Evolutionary conservation across 2,888 invertebrate genomes (phyloP), one percentile per base, ranked within the genome.

Genomic region (Mesoligia furuncula): DNA sequence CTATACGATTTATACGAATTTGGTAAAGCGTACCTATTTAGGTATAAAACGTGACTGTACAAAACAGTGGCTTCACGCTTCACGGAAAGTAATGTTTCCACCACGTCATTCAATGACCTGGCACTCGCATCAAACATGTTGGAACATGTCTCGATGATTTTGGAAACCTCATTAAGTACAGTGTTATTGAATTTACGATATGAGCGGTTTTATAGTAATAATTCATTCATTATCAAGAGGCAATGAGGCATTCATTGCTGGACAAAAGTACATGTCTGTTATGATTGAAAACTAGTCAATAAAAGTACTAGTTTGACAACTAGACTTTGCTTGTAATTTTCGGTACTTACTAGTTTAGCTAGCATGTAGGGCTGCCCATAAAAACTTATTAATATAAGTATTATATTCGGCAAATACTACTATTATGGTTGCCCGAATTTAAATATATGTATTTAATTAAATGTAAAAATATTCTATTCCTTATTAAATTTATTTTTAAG

Each of bases 91-190:
- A 62, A 61, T 69, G 39, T 62, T 87, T 74, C 20, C 65, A 39
- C n/a, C 54, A 59, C 85, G 79, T 77, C 85, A 85, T 70, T 39
- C 71, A 36, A 20, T 85, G 87, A 79, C 45, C 61, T 62, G 42
- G 61, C 67, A 70, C 24, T 79, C 66, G 61, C n/a, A 57, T 27
- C 59, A 17, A 61, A 85, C 87, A 73, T 75, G 87, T 87, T 80
- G 54, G 64, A 77, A 87, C 87, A 61, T 74, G 87, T 87, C 45
- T 36, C 11, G 59, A 69, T 73, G 61, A 74, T 80, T 87, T 79
- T 77, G 84, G 80, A 77, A 80, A 83, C 64, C 62, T 66, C 67
- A 64, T 66, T 78, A 62, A 20, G 68, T 81, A 64, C 45, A 36
- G 65, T 73, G 27, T 69, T 71, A 45, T 69, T 72, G 65, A 72